These are phyloP conservation scores for Leptopilina syphax DNA, from an alignment of 2,888 invertebrate species.

Conservation along the genomic window DNA sequence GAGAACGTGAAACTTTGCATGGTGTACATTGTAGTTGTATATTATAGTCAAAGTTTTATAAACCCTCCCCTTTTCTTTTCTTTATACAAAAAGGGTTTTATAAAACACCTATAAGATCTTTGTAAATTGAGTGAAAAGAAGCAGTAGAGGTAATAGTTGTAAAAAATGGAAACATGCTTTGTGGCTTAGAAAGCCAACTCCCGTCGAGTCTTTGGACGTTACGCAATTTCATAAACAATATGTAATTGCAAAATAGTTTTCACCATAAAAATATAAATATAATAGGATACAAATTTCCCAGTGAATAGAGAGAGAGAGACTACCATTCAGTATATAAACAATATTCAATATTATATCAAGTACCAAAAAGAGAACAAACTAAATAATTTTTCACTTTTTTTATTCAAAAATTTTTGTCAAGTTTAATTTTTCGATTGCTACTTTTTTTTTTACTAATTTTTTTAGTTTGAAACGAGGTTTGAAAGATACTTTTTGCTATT, in stretches of 20 bases:
- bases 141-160: not conserved
- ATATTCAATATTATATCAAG: no score
- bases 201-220: not conserved
- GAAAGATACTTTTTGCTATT: no score
- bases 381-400: no score
- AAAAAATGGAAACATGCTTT: slow-evolving; percentile 6
- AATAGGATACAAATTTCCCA: not conserved
- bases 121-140: not conserved
- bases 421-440: no score
- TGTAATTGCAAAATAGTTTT: not conserved
- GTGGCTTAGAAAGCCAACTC: slow-evolving; percentile 9
- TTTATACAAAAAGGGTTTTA: not conserved
- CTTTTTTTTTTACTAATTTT: no score
- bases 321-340: no score
- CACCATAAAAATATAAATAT: not conserved
- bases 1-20: slow-evolving; percentile 39
- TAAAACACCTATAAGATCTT: not conserved
- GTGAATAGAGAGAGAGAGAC: no score
- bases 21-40: not conserved
- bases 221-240: slow-evolving; percentile 20
- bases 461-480: no score
- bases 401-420: no score
- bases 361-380: no score
- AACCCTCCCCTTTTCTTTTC: not conserved
- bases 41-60: no score